Evolutionary conservation across 2,888 invertebrate species (phyloP), one percentile per base, ranked within the genome.

Genomic region (Anaspis maculata): DNA sequence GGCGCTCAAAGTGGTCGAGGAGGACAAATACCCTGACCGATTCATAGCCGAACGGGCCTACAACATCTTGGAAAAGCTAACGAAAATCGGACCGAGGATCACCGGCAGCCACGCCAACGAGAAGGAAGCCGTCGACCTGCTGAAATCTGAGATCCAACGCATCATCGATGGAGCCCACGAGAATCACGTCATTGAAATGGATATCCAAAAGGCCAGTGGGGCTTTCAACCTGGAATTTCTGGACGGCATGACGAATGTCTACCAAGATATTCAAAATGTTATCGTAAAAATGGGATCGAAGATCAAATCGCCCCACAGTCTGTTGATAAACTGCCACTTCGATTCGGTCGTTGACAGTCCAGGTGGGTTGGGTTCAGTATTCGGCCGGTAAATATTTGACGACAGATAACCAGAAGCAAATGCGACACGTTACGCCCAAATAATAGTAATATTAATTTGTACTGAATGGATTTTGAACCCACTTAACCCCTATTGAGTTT

Each of bases 241-340:
- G 7, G 80, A 80, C 54, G 77, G 79, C 3, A 78, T 83, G 72
- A 80, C 80, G 1, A 79, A 79, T 54, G 77, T 77, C 29, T 85
- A 85, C 52, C 69, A 71, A 46, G 76, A 79, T 54, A 71, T 76
- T 36, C 73, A 74, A 48, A 84, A 83, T 61, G 71, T 84, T 22
- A 63, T 82, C 27, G 82, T 78, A 13, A 76, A 73, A 59, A 66
- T 84, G 37, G 74, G 77, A 21, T 74, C 79, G 1, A 60, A 59
- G 24, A 62, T 66, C 37, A 59, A 66, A 39, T 71, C 73, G 3
- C 67, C 71, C 31, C 65, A 72, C 51, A 75, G 76, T 58, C 62
- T 84, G 36, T 64, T 85, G 37, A 67, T 86, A 37, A 86, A 85
- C 60, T 85, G 85, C 57, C 86, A 86, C 62, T 84, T 77, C 61